A percentile compares a stretch with the other conserved stretches of the same genome.
phyloP scores from a whole-genome alignment of 2,113 vertebrate species.

The Phalacrocorax carbo region DNA sequence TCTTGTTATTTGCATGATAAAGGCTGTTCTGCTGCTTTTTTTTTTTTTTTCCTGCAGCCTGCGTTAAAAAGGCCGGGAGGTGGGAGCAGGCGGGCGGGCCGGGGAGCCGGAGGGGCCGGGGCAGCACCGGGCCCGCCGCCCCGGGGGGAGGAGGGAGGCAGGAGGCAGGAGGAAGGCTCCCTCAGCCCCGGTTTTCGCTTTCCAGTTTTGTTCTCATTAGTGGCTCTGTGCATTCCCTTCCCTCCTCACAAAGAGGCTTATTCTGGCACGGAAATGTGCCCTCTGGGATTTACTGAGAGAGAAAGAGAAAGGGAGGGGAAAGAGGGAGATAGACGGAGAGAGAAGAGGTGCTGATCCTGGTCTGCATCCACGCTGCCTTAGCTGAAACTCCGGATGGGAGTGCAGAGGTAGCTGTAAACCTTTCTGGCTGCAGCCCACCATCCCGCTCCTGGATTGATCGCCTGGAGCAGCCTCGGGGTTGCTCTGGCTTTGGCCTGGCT shows the following conservation, averaged over 20 bases:
- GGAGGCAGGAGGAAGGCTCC: not conserved
- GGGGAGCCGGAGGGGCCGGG: not conserved
- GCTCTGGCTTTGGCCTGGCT: not conserved
- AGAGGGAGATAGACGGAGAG: not conserved
- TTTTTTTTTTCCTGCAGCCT: not conserved
- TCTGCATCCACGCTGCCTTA: not conserved
- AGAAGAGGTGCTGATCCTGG: not conserved
- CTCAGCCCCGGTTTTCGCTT: not conserved
- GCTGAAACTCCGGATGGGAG: not conserved
- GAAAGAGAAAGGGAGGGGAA: not conserved
- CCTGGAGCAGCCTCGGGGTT: not conserved
- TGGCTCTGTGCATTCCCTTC: slow-evolving; percentile 1
- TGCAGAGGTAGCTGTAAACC: not conserved
- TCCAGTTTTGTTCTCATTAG: slow-evolving; percentile 27
- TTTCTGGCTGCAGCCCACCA: not conserved
- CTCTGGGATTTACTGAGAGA: not conserved
- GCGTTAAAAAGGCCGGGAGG: slow-evolving; percentile 34
- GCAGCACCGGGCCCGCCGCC: not conserved
- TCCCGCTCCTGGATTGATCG: not conserved
- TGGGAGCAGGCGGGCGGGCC: not conserved
- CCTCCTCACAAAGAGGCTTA: slow-evolving; percentile 20
- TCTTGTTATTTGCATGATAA: slow-evolving; percentile 95
- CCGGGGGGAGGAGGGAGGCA: too few relatives aligned
- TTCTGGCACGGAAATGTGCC: slow-evolving; percentile 35
- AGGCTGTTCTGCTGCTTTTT: slow-evolving; percentile 70